phyloP scores from a whole-genome alignment of 2,797 vertebrate species.

The Emys orbicularis region DNA sequence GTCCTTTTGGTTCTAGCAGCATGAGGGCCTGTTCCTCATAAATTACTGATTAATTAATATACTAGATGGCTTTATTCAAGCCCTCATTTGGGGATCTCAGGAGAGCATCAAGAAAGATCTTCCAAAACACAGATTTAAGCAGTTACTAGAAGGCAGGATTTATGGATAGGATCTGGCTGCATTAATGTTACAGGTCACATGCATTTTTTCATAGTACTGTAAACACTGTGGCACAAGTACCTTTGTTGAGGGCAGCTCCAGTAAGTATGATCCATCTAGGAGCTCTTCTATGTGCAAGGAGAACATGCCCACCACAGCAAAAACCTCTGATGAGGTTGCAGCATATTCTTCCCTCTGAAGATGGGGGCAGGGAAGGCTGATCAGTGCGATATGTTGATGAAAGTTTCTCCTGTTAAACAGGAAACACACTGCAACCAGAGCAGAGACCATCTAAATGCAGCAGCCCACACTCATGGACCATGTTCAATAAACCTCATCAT shows the following conservation, averaged over 20 bases:
- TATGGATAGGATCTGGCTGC: background rate
- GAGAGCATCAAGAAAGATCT: background rate
- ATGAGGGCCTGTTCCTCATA: background rate
- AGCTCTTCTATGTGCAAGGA: background rate
- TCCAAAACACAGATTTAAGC: background rate
- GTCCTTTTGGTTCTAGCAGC: slow-evolving; percentile 9
- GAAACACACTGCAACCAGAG: background rate
- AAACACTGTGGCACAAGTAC: background rate
- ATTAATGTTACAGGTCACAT: background rate
- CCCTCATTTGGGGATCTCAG: background rate
- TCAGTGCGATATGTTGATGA: background rate
- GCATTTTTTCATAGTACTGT: rapidly evolving
- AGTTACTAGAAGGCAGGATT: background rate
- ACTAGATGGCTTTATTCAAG: background rate
- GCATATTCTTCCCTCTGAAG: background rate
- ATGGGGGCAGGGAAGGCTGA: background rate
- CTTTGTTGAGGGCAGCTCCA: background rate
- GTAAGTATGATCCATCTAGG: background rate
- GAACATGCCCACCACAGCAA: too few species aligned
- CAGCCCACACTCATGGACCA: background rate
- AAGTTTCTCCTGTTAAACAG: background rate
- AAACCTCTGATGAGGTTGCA: background rate
- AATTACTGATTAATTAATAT: background rate
- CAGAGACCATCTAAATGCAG: background rate
- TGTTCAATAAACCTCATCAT: rapidly evolving